A percentile compares a stretch with the other conserved stretches of the same genome.
Evolutionary conservation across 2,888 invertebrate species (phyloP).

Genomic region (Apomyelois bistriatella): DNA sequence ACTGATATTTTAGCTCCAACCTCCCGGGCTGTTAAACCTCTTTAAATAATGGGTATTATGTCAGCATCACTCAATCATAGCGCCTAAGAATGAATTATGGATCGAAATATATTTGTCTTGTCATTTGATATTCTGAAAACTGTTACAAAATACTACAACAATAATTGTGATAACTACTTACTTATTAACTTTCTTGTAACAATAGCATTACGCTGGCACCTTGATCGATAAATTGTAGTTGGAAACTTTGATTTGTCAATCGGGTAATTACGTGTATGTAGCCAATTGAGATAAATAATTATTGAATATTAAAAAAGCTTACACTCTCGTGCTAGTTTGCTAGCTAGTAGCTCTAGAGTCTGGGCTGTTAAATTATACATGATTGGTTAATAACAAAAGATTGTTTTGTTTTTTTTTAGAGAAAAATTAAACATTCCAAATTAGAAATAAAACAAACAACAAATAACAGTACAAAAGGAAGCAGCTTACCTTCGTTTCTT

Average conservation of each 20-base stretch:
- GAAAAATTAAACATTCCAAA: no score
- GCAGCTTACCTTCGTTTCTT: no score
- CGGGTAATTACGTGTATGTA: background rate
- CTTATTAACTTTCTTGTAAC: constrained; percentile 35
- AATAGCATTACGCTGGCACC: constrained; percentile 8
- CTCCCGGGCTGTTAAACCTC: background rate
- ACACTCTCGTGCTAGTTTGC: no score
- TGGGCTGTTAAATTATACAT: no score
- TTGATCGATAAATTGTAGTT: constrained; percentile 25
- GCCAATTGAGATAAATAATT: background rate
- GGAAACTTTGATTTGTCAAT: constrained; percentile 18
- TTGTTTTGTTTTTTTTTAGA: no score
- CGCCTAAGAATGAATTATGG: constrained; percentile 38
- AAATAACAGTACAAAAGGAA: no score
- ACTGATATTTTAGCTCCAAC: background rate
- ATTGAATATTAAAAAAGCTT: no score
- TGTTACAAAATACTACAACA: constrained; percentile 35
- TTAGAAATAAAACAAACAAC: no score
- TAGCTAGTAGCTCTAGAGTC: no score
- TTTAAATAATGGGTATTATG: constrained; percentile 33
- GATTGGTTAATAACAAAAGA: no score
- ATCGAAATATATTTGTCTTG: constrained; percentile 37
- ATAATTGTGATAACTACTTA: constrained; percentile 25
- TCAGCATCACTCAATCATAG: constrained; percentile 39
- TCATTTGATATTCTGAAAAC: constrained; percentile 27